Evolutionary conservation across 2,113 vertebrate genomes (phyloP), one percentile per base, ranked within the genome.

Genomic region (Orientallactaga bullata): DNA sequence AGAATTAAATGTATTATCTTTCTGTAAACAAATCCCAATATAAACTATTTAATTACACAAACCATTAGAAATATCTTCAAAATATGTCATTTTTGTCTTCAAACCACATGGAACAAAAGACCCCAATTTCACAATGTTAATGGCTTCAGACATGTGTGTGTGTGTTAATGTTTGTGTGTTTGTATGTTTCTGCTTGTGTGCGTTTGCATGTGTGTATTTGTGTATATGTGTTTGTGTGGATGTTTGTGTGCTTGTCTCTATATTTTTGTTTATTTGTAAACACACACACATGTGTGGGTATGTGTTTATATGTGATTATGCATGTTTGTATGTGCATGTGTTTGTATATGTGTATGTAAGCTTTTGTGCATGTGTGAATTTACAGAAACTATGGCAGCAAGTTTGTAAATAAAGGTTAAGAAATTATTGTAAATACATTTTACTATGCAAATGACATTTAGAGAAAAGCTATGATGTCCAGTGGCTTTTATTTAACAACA

Each of bases 41-140:
- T 83, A 83, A 91, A 83, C 76, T 55, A 71, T 72, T 81, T 77
- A 86, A 77, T 61, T 79, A 66, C 28, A 78, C 13, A 81, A 76
- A 85, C 24, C n/a, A 84, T 72, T 80, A 83, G 39, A 89, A 69
- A 83, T 92, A 83, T 17, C 55, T 88, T 32, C 10, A 69, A 26
- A 88, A 24, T 24, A 42, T 23, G 12, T 76, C 58, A 61, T 76
- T 74, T 74, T 3, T 94, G 12, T 8, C 85, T 20, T 60, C 88
- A 63, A 90, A 20, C 39, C 65, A 82, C 12, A 17, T 78, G 35
- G 24, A 61, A 83, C 26, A 91, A 2, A 6, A 9, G 1, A 87
- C 26, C 30, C 30, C 47, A 83, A 47, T 83, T 35, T 63, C 51
- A 1, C 12, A 72, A 89, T 82, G 30, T 66, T 77, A 80, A 84